Evolutionary conservation across 2,113 vertebrate genomes (phyloP).

Genomic region (Pionites leucogaster): DNA sequence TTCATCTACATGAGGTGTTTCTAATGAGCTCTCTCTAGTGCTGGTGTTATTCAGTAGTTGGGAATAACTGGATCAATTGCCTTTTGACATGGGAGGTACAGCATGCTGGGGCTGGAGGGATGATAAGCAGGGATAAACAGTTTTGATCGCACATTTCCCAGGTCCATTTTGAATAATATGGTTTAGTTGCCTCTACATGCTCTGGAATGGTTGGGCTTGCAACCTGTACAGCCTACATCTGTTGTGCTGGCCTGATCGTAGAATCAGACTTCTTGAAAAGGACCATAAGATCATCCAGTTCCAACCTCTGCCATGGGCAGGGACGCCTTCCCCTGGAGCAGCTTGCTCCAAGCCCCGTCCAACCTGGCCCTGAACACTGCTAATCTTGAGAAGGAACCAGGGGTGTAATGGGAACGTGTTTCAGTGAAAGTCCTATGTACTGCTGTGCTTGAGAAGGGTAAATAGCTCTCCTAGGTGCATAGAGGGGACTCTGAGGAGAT

Average conservation of each 20-base stretch:
- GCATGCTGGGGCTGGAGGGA: neutral
- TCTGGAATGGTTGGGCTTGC: neutral
- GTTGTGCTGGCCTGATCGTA: neutral
- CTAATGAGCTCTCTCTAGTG: neutral
- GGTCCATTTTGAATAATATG: neutral
- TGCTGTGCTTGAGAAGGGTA: neutral
- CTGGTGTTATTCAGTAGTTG: neutral
- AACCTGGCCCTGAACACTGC: neutral
- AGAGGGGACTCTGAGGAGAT: neutral
- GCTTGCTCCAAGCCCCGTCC: neutral
- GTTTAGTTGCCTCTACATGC: neutral
- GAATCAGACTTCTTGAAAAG: neutral
- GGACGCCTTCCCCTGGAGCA: neutral
- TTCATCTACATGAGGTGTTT: neutral
- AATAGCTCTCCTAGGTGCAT: accelerated
- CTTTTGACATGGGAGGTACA: neutral
- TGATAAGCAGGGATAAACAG: neutral
- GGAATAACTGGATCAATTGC: neutral
- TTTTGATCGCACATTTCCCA: accelerated
- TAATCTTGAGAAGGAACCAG: accelerated
- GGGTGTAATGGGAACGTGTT: neutral
- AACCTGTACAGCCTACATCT: neutral
- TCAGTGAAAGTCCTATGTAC: neutral
- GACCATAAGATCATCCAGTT: neutral
- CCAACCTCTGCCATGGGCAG: neutral